A percentile compares a stretch with the other conserved stretches of the same genome.
phyloP scores from a whole-genome alignment of 2,797 vertebrate species.

The Anabas testudineus region DNA sequence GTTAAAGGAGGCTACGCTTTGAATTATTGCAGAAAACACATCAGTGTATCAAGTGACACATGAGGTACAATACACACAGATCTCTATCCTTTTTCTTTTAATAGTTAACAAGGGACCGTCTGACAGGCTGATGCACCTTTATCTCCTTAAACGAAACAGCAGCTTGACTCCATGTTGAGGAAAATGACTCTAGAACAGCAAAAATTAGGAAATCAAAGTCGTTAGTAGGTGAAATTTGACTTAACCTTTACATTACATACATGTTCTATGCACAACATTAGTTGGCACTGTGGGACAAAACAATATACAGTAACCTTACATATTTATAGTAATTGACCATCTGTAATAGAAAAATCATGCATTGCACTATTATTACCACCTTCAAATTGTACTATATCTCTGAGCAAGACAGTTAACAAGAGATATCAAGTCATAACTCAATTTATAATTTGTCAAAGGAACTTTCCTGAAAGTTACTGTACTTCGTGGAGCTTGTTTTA shows the following conservation, averaged over 20 bases:
- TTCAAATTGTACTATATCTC: neutral
- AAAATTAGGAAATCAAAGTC: neutral
- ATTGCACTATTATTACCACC: neutral
- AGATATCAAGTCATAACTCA: neutral
- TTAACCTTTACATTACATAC: neutral
- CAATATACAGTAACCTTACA: neutral
- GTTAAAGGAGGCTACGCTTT: neutral
- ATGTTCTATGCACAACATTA: neutral
- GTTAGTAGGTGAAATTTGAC: neutral
- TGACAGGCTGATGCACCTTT: conserved; percentile 66
- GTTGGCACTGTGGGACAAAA: neutral
- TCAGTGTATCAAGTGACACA: neutral
- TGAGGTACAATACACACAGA: neutral
- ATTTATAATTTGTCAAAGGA: neutral
- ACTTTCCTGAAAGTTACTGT: neutral
- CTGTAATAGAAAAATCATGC: neutral
- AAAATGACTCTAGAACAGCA: conserved; percentile 38
- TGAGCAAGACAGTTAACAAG: neutral
- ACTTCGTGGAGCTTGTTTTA: neutral
- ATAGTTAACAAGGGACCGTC: conserved; percentile 38
- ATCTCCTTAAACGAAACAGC: conserved; percentile 71
- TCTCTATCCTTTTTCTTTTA: conserved; percentile 6
- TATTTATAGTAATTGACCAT: neutral
- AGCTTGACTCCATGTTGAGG: conserved; percentile 48
- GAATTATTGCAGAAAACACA: conserved; percentile 7